Conservation (phyloP, 1,140 invertebrate genomes). For the Bombus sylvicola region DNA sequence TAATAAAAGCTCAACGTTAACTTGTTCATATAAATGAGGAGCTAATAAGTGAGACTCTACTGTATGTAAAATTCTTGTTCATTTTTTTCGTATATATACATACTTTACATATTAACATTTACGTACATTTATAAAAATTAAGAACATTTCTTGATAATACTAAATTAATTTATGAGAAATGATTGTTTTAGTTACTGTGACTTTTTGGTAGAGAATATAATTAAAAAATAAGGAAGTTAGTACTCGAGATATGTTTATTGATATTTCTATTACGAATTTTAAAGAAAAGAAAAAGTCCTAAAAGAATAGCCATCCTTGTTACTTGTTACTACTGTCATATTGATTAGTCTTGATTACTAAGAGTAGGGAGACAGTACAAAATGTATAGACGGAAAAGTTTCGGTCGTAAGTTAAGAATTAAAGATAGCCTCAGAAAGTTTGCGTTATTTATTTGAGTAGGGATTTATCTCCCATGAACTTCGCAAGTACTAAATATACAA, state of each 20-base stretch:
- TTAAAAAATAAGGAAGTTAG: background rate
- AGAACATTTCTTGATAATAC: background rate
- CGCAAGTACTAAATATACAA: background rate
- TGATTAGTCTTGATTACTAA: conserved; percentile 58
- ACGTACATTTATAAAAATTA: background rate
- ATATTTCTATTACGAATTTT: background rate
- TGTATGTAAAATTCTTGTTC: no score
- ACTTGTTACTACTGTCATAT: conserved; percentile 51
- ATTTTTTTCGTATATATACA: no score
- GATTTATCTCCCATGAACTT: background rate
- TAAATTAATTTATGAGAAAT: background rate
- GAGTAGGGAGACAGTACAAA: conserved; percentile 51
- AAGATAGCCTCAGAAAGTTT: conserved; percentile 24
- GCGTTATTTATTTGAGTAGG: background rate
- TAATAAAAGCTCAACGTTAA: no score
- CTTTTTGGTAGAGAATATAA: background rate
- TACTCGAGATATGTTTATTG: background rate
- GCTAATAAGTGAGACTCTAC: no score
- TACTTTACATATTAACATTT: background rate
- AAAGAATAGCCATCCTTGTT: conserved; percentile 32
- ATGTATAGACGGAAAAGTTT: conserved; percentile 53
- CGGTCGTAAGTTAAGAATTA: conserved; percentile 48
- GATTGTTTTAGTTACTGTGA: background rate
- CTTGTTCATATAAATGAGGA: no score
- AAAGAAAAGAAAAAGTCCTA: background rate